These are phyloP conservation scores for Cyprinodon tularosa DNA, from an alignment of 2,113 vertebrate species.

Conservation along the genomic window DNA sequence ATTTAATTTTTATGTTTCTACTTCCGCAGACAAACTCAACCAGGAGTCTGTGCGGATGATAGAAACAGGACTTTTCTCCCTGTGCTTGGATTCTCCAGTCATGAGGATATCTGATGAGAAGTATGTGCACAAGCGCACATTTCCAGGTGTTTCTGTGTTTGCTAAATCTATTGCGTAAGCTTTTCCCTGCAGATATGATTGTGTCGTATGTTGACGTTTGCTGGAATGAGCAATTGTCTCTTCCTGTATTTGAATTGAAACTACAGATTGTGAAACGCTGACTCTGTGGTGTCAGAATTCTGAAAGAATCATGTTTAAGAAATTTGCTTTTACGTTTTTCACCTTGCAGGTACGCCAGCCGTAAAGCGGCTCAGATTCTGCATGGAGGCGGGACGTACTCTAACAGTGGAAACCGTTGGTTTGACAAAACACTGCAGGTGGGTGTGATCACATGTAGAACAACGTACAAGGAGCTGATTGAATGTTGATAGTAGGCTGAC, in stretches of 20 bases:
- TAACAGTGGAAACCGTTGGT: slow-evolving; percentile 89
- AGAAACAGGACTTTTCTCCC: slow-evolving; percentile 83
- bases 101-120: slow-evolving; percentile 85
- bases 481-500: neutral
- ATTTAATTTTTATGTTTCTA: neutral
- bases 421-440: slow-evolving; percentile 88
- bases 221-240: slow-evolving; percentile 1
- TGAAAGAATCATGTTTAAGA: neutral
- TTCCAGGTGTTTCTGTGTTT: slow-evolving; percentile 33
- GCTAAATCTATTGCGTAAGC: slow-evolving; percentile 17
- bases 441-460: neutral
- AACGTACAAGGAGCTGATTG: neutral
- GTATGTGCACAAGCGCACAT: slow-evolving; percentile 53
- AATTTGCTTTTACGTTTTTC: neutral
- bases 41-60: slow-evolving; percentile 84
- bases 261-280: neutral
- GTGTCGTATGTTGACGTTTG: slow-evolving; percentile 26
- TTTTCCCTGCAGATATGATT: slow-evolving; percentile 44
- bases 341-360: slow-evolving; percentile 80
- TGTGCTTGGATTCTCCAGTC: slow-evolving; percentile 86
- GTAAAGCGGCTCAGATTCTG: slow-evolving; percentile 85
- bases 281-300: neutral
- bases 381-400: slow-evolving; percentile 87
- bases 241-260: slow-evolving; percentile 20
- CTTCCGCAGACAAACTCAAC: slow-evolving; percentile 82